A percentile compares a stretch with the other conserved stretches of the same genome.
Conservation (phyloP, 2,797 vertebrate genomes). For the Xenops minutus region DNA sequence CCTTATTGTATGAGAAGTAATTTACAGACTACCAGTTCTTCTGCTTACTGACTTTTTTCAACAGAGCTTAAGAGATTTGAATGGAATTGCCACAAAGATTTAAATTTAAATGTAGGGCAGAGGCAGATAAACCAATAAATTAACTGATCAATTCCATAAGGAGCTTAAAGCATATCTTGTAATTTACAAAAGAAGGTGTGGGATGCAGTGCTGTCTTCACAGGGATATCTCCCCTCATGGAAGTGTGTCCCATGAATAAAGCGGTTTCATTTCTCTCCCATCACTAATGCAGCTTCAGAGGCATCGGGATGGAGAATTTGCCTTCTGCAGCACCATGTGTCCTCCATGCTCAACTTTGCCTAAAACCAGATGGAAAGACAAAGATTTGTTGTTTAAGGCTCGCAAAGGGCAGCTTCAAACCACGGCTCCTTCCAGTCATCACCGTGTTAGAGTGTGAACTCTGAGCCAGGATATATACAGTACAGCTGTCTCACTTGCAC, state of each 20-base stretch:
- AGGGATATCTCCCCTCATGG: background rate
- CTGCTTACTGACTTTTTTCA: background rate
- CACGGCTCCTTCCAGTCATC: background rate
- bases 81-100: background rate
- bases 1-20: background rate
- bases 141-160: conserved; percentile 55
- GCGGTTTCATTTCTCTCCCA: background rate
- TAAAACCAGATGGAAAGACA: background rate
- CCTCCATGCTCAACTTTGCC: background rate
- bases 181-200: background rate
- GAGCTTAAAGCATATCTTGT: background rate
- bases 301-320: background rate
- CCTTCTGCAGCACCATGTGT: background rate
- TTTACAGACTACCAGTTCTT: background rate
- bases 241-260: background rate
- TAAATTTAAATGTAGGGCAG: conserved; percentile 40
- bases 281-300: background rate
- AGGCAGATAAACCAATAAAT: conserved; percentile 56
- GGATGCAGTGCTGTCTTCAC: background rate
- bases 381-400: background rate
- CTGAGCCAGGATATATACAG: rapidly evolving
- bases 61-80: conserved; percentile 12
- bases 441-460: background rate
- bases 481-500: background rate
- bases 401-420: background rate